Evolutionary conservation across 2,113 vertebrate genomes (phyloP).

Genomic region (Hyla sarda): DNA sequence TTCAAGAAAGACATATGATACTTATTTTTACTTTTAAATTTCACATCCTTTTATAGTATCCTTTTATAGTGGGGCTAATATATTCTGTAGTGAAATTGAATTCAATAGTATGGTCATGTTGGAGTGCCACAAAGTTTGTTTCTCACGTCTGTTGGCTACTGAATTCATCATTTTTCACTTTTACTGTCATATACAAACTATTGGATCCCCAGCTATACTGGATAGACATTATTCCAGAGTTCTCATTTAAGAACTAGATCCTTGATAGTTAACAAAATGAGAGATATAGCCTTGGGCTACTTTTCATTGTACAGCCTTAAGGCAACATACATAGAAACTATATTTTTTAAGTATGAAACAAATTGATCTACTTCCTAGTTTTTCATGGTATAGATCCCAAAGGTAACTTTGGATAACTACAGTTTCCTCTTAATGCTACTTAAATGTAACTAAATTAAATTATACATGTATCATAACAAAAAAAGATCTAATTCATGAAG

Average conservation of each 20-base stretch:
- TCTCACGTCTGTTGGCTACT: not conserved
- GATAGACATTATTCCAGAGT: not conserved
- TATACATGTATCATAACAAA: too few relatives aligned
- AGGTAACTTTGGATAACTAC: not conserved
- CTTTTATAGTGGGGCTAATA: not conserved
- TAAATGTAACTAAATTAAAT: too few relatives aligned
- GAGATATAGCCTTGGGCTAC: slow-evolving; percentile 28
- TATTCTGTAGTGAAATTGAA: slow-evolving; percentile 15
- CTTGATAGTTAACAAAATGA: not conserved
- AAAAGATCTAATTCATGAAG: too few relatives aligned
- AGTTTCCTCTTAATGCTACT: not conserved
- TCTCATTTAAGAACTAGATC: not conserved
- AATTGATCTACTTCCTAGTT: slow-evolving; percentile 5
- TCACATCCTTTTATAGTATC: not conserved
- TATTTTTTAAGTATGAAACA: not conserved
- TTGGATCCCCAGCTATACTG: not conserved
- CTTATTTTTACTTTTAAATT: not conserved
- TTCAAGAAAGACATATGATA: not conserved
- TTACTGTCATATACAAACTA: not conserved
- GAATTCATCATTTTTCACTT: not conserved
- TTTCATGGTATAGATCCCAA: not conserved
- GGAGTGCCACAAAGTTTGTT: not conserved
- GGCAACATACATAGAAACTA: slow-evolving; percentile 13
- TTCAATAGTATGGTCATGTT: not conserved
- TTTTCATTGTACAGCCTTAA: not conserved